These are phyloP conservation scores for Myodes glareolus DNA, from an alignment of 2,113 vertebrate species.

Conservation along the genomic window DNA sequence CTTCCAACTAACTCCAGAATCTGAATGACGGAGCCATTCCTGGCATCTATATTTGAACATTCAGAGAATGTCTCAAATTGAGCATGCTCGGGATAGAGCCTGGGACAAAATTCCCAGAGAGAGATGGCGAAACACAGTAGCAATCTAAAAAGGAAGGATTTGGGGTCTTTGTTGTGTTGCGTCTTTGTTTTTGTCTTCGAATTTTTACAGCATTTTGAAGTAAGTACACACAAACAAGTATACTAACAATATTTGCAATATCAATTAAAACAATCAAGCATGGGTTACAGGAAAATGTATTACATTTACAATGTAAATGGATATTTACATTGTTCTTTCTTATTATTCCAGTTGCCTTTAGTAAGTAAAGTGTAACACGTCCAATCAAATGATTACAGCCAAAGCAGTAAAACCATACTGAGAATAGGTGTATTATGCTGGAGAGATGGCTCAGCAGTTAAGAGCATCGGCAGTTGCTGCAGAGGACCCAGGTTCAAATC, in stretches of 20 bases:
- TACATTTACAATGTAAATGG: too few species aligned
- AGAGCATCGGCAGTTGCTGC: not conserved
- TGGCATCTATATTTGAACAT: not conserved
- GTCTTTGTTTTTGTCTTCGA: not conserved
- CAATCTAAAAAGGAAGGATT: not conserved
- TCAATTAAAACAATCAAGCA: not conserved
- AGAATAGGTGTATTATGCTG: not conserved
- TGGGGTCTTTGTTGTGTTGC: not conserved
- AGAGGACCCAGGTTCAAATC: not conserved
- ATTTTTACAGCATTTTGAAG: not conserved
- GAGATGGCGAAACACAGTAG: not conserved
- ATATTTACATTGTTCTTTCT: not conserved
- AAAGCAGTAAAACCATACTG: not conserved
- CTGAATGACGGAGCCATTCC: not conserved
- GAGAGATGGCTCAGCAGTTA: not conserved
- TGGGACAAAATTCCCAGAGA: not conserved
- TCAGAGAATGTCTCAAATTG: not conserved
- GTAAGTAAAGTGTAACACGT: not conserved
- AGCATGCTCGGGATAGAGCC: not conserved
- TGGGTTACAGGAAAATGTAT: not conserved
- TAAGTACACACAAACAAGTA: not conserved
- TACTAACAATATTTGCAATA: not conserved
- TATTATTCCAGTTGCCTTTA: not conserved
- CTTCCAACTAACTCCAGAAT: not conserved
- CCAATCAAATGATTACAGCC: not conserved